These are phyloP conservation scores for Torymus auratus DNA, from an alignment of 2,888 invertebrate species.

Conservation along the genomic window DNA sequence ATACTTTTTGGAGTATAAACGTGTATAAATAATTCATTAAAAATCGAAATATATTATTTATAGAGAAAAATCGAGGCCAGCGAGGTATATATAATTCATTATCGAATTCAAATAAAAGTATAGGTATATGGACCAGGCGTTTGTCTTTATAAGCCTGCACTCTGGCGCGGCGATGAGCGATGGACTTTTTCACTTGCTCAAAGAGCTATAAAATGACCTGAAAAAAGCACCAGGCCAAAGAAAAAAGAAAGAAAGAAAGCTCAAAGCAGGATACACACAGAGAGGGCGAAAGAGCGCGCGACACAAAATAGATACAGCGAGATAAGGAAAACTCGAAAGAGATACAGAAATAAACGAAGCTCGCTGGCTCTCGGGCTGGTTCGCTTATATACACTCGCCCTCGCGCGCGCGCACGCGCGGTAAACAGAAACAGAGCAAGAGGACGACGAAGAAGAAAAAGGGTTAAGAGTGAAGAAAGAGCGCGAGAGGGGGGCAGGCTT, in stretches of 20 bases:
- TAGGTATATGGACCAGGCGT: no score
- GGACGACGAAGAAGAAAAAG: slow-evolving; percentile 54
- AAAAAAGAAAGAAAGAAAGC: neutral
- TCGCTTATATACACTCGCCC: no score
- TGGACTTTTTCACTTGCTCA: slow-evolving; percentile 18
- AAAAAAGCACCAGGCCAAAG: neutral
- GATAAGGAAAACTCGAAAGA: slow-evolving; percentile 41
- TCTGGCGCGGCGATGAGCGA: slow-evolving; percentile 3
- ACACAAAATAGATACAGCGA: slow-evolving; percentile 25
- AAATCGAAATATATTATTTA: no score
- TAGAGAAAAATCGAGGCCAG: no score
- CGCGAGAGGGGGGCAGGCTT: slow-evolving; percentile 5
- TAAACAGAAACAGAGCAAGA: slow-evolving; percentile 34
- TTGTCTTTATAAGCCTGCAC: no score
- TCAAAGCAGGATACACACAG: neutral
- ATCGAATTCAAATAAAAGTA: no score
- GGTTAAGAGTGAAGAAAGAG: slow-evolving; percentile 14
- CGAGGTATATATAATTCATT: no score
- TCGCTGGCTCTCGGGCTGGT: neutral
- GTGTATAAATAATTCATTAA: no score
- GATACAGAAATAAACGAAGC: slow-evolving; percentile 26
- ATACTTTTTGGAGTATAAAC: no score
- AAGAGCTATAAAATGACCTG: neutral
- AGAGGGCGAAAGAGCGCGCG: slow-evolving; percentile 9
- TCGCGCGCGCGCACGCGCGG: no score